Evolutionary conservation across 2,797 vertebrate genomes (phyloP), one percentile per base, ranked within the genome.

Genomic region (Chloroceryle amazona): DNA sequence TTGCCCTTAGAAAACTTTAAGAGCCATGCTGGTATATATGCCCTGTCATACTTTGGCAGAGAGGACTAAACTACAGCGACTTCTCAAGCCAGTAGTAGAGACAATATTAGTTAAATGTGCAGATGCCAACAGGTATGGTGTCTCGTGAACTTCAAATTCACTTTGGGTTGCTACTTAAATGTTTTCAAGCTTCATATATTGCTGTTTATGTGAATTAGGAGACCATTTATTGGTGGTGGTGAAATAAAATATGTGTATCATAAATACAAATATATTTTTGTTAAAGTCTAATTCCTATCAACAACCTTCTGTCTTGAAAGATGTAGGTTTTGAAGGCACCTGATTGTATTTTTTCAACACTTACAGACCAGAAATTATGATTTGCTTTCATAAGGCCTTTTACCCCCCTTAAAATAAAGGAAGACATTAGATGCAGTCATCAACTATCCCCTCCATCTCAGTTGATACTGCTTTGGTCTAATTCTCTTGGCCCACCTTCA

Each of bases 1-100:
- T 63, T 89, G 81, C 55, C 78, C 44, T 25, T 93, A 99, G 99
- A 99, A 99, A 99, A 99, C 99, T 6, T 92, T 99, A 96, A 97
- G 99, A 97, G 99, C 99, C 97, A 99, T 99, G 99, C 98, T 99
- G 91, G 99, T 99, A 9, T 99, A 99, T 96, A 99, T 99, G 33
- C 99, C 99, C 14, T 99, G 99, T 97, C 98, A 99, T 92, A 98
- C 98, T 54, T 84, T 97, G 54, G 96, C 98, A 62, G 99, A 99
- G 95, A 98, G 98, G 81, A 97, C 98, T 82, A 98, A 98, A 81
- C 97, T 99, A 86, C 99, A 99, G 97, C 98, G 98, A 97, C 98
- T 99, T 92, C 98, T 99, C 61, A 98, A 98, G 93, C 99, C 99
- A 52, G 99, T 99, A 76, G 99, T 99, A 74, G 99, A 99, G 94